Percentiles rank a stretch among this genome's conserved stretches.
These are phyloP conservation scores for Drosophila anomalata DNA, from an alignment of 2,888 invertebrate species.

Conservation along the genomic window DNA sequence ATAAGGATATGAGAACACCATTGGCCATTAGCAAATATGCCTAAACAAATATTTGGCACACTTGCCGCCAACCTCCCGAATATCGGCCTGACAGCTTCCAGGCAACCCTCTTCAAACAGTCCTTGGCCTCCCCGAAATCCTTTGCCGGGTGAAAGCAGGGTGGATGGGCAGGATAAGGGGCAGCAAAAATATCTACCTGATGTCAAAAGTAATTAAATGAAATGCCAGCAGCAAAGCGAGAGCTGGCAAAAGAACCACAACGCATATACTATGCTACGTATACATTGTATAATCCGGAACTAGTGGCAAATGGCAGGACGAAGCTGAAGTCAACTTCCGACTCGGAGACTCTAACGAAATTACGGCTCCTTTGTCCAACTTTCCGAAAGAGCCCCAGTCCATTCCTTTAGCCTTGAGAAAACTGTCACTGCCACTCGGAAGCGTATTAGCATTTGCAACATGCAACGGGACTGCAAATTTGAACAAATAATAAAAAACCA, in stretches of 20 bases:
- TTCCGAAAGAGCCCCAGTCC: not conserved
- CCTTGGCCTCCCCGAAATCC: not conserved
- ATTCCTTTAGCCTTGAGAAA: not conserved
- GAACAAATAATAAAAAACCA: not conserved
- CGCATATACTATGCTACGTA: conserved; percentile 1
- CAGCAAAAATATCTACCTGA: conserved; percentile 65
- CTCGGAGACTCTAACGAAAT: conserved; percentile 18
- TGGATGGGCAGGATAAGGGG: conserved; percentile 33
- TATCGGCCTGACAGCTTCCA: not conserved
- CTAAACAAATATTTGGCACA: conserved; percentile 75
- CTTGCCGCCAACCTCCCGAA: conserved; percentile 36
- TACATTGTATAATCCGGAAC: conserved; percentile 6
- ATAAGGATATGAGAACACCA: conserved; percentile 31
- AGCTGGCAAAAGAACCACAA: conserved; percentile 24
- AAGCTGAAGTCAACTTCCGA: conserved; percentile 1
- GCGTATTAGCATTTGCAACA: not conserved
- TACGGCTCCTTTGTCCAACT: conserved; percentile 5
- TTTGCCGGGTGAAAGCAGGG: not conserved
- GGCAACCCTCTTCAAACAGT: conserved; percentile 39
- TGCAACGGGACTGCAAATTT: not conserved
- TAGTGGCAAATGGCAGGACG: conserved; percentile 10
- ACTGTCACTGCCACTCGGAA: not conserved
- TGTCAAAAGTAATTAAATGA: conserved; percentile 78
- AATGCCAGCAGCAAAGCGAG: conserved; percentile 64
- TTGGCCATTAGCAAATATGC: conserved; percentile 66